Conservation (phyloP, 2,888 invertebrate species). For the Siphlonurus alternatus region DNA sequence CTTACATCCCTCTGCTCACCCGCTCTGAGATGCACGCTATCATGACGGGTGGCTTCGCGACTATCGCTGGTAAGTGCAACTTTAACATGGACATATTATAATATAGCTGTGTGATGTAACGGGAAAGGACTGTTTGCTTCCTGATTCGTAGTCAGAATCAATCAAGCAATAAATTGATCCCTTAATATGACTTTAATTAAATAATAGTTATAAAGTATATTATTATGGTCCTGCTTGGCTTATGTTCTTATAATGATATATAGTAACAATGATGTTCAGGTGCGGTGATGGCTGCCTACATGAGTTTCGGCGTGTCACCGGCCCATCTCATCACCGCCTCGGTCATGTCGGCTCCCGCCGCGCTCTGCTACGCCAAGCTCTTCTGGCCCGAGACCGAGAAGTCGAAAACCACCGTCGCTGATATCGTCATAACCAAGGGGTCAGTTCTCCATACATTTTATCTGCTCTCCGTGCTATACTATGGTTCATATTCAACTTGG, state of each 20-base stretch:
- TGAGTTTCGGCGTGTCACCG: slow-evolving; percentile 74
- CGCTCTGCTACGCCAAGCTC: slow-evolving; percentile 76
- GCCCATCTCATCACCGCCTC: slow-evolving; percentile 82
- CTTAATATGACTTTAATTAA: too few species aligned
- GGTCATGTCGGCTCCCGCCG: slow-evolving; percentile 92
- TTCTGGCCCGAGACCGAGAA: slow-evolving; percentile 81
- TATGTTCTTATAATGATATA: too few species aligned
- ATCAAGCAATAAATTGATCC: too few species aligned
- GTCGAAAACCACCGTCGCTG: slow-evolving; percentile 56
- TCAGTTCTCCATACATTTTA: slow-evolving; percentile 25
- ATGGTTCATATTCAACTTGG: too few species aligned
- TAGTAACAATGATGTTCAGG: too few species aligned
- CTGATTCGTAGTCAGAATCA: too few species aligned
- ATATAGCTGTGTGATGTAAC: neutral
- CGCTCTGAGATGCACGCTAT: slow-evolving; percentile 84
- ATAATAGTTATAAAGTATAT: too few species aligned
- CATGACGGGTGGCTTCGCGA: slow-evolving; percentile 89
- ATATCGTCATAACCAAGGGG: slow-evolving; percentile 53
- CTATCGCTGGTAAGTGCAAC: slow-evolving; percentile 67
- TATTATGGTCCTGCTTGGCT: too few species aligned
- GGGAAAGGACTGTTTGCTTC: too few species aligned
- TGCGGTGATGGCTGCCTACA: slow-evolving; percentile 82
- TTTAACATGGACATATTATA: neutral
- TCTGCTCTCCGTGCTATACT: neutral
- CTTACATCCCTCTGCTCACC: slow-evolving; percentile 71